Evolutionary conservation across 2,797 vertebrate genomes (phyloP).

Genomic region (Pelochelys cantorii): DNA sequence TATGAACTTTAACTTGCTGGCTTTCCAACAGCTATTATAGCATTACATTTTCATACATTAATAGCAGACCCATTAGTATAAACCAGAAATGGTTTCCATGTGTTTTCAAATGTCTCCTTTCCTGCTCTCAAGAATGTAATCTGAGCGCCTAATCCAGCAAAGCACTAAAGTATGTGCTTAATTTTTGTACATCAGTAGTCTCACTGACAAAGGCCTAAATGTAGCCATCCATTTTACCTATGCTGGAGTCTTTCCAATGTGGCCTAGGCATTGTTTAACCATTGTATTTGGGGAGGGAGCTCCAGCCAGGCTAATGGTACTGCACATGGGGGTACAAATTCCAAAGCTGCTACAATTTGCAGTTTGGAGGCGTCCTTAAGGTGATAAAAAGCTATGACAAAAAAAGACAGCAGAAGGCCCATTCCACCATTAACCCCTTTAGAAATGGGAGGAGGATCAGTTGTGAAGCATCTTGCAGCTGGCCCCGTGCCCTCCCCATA

Average conservation of each 20-base stretch:
- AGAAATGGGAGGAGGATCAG: neutral
- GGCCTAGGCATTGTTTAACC: neutral
- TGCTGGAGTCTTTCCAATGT: neutral
- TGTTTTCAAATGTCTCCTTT: slow-evolving; percentile 13
- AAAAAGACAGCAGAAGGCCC: neutral
- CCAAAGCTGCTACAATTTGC: neutral
- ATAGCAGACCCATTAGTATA: slow-evolving; percentile 30
- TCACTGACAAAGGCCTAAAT: neutral
- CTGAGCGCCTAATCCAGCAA: neutral
- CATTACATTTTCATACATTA: slow-evolving; percentile 30
- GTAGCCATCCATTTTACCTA: neutral
- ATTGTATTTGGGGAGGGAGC: neutral
- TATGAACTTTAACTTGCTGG: neutral
- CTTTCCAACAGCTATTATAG: slow-evolving; percentile 25
- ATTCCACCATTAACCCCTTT: neutral
- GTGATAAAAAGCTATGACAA: neutral
- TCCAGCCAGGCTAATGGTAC: neutral
- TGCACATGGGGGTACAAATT: neutral
- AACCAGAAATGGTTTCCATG: slow-evolving; percentile 41
- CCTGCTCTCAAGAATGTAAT: slow-evolving; percentile 21
- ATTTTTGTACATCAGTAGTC: neutral
- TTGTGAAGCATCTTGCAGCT: neutral
- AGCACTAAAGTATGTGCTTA: slow-evolving; percentile 1
- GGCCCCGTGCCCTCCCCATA: neutral
- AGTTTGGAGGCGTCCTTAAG: neutral